Percentiles rank a stretch among this genome's conserved stretches.
Conservation (phyloP, 2,888 invertebrate species). For the Brachypalpus laphriformis region DNA sequence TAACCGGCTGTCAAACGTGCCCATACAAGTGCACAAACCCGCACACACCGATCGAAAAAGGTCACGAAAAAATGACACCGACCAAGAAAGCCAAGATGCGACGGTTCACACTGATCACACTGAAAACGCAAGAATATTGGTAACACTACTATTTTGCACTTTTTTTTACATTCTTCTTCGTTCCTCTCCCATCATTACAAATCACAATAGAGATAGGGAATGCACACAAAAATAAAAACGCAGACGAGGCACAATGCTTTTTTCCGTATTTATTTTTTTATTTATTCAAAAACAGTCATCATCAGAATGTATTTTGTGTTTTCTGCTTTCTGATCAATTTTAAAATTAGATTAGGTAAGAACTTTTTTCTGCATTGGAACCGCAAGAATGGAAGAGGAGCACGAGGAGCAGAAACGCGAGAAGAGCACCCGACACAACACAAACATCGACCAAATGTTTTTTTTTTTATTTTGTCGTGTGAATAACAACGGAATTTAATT, state of each 20-base stretch:
- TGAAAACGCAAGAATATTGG: slow-evolving; percentile 23
- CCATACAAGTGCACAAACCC: slow-evolving; percentile 1
- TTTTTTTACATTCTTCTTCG: background rate
- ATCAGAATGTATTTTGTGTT: slow-evolving; percentile 53
- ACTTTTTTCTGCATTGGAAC: slow-evolving; percentile 57
- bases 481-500: slow-evolving; percentile 73
- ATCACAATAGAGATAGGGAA: slow-evolving; percentile 37
- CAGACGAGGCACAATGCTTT: slow-evolving; percentile 47
- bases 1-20: slow-evolving; percentile 41
- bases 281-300: slow-evolving; percentile 60
- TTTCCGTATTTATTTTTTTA: slow-evolving; percentile 45
- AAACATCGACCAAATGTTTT: slow-evolving; percentile 20
- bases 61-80: slow-evolving; percentile 28
- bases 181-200: background rate
- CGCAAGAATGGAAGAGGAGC: slow-evolving; percentile 29
- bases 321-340: slow-evolving; percentile 69
- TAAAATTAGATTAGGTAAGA: slow-evolving; percentile 74
- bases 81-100: background rate
- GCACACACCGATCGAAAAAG: slow-evolving; percentile 45
- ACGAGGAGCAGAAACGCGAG: slow-evolving; percentile 24
- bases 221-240: slow-evolving; percentile 58
- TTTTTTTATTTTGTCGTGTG: slow-evolving; percentile 32
- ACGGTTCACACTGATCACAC: slow-evolving; percentile 11
- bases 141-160: slow-evolving; percentile 53
- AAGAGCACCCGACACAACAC: slow-evolving; percentile 49